These are phyloP conservation scores for Oncorhynchus nerka DNA, from an alignment of 2,113 vertebrate genomes.

Conservation along the genomic window DNA sequence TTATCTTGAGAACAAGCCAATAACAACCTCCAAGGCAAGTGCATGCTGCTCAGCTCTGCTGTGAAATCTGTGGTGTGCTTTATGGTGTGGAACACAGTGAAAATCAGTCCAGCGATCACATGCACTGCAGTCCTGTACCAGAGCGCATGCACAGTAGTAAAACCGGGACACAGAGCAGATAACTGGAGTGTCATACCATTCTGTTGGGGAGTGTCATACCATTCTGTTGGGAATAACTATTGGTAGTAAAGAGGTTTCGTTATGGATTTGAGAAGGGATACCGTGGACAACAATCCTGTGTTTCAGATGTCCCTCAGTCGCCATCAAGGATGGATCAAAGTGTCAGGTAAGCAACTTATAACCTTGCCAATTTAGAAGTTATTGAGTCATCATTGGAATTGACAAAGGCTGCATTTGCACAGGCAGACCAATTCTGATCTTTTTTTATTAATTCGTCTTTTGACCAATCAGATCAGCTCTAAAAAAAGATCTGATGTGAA, in stretches of 20 bases:
- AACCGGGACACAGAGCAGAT: not conserved
- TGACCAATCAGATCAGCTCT: too few species aligned
- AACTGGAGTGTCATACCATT: not conserved
- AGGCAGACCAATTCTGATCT: too few species aligned
- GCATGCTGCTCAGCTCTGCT: too few species aligned
- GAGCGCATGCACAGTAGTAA: not conserved
- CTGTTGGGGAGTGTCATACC: not conserved
- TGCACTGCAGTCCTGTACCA: not conserved
- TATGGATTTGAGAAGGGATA: constrained; percentile 19
- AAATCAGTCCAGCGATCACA: not conserved
- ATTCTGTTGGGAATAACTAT: constrained; percentile 2
- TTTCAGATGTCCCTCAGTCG: constrained; percentile 10
- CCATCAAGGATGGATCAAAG: not conserved
- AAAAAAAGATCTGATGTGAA: too few species aligned
- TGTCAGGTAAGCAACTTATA: not conserved
- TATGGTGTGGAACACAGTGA: not conserved
- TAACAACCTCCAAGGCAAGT: too few species aligned
- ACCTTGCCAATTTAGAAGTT: too few species aligned
- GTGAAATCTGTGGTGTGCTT: not conserved
- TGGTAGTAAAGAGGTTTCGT: not conserved
- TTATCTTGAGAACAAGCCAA: too few species aligned
- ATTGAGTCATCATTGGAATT: too few species aligned
- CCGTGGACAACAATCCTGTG: not conserved
- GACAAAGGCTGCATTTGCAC: too few species aligned
- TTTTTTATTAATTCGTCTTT: too few species aligned